Evolutionary conservation across 2,888 invertebrate species (phyloP), one percentile per base, ranked within the genome.

Genomic region (Agrochola lota): DNA sequence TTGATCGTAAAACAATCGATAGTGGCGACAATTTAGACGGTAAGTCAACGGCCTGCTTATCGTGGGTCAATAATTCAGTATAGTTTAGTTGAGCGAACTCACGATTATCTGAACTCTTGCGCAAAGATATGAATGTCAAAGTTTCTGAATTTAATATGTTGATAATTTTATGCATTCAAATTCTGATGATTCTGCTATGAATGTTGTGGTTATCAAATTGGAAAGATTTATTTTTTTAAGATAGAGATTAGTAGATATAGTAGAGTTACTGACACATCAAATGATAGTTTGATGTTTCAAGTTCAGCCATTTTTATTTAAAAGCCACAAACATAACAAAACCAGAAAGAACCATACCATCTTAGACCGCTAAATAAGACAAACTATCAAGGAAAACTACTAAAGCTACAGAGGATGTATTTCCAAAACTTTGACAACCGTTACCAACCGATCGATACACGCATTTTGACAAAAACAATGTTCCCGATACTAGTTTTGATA

Each of bases 1-100:
- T 86, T 81, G 86, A 89, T 88, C 84, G 88, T 81, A 85, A 89
- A 90, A 90, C 87, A 91, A 93, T 91, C 91, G 89, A 91, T 91
- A 87, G 82, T 87, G 83, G 85, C 73, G 75, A 82, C 84, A 40
- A 87, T 90, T 91, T 85, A 84, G 87, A 84, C 89, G 90, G 87
- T 85, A 89, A 91, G 95, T 95, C 95, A 95, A 93, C 80, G 94
- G 88, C 93, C 88, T 85, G 78, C 89, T 94, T 95, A 95, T 94
- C 95, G 78, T 77, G 87, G 95, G 95, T 95, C 95, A 94, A 88
- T 89, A 89, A 91, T 88, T 90, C 85, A 84, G 88, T 88, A 90
- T 92, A 89, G 89, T 91, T 90, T 91, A 91, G 91, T 91, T 91
- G 90, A 91, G 90, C 89, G 87, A 89, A 90, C 91, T 83, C 76